phyloP scores from a whole-genome alignment of 2,113 vertebrate species.

The Delphinapterus leucas region DNA sequence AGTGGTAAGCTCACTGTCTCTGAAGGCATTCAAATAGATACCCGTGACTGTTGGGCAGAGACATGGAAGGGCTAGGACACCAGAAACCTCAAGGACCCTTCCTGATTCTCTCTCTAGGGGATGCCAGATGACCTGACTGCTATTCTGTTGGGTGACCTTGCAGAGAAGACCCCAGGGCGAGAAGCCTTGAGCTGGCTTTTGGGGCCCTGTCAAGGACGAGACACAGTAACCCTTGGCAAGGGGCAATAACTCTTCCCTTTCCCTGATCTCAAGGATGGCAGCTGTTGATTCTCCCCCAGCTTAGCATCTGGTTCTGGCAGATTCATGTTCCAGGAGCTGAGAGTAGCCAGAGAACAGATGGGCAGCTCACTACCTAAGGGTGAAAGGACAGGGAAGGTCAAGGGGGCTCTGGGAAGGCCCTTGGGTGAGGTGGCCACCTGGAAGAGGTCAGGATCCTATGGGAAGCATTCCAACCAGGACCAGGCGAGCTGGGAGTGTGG shows the following conservation, averaged over 20 bases:
- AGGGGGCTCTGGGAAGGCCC: background rate
- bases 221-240: background rate
- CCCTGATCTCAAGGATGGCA: background rate
- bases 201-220: background rate
- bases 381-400: background rate
- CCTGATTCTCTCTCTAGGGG: background rate
- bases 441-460: background rate
- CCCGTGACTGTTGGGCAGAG: background rate
- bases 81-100: background rate
- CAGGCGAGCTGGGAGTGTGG: background rate
- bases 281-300: background rate
- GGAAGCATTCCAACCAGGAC: background rate
- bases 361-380: background rate
- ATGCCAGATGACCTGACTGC: too few relatives aligned
- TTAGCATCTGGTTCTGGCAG: conserved; percentile 13
- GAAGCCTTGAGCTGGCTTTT: background rate
- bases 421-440: background rate
- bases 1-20: background rate
- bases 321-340: background rate
- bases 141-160: background rate
- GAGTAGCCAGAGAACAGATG: background rate
- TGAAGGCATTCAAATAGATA: background rate
- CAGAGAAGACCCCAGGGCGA: background rate
- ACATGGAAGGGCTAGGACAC: background rate
- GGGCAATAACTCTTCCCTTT: background rate